These are phyloP conservation scores for Caradrina clavipalpis DNA, from an alignment of 2,888 invertebrate genomes.

Conservation along the genomic window DNA sequence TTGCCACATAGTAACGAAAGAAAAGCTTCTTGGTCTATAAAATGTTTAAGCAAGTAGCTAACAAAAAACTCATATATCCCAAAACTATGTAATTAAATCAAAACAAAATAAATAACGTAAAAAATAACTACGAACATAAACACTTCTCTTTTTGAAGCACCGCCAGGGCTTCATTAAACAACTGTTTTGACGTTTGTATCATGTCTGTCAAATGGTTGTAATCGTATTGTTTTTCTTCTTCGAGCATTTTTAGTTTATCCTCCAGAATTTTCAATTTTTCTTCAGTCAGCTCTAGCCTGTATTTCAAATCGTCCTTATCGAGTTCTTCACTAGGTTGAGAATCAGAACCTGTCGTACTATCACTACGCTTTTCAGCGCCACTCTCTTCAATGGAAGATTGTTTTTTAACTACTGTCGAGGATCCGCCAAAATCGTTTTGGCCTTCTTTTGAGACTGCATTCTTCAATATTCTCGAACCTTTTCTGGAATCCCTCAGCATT, in stretches of 20 bases:
- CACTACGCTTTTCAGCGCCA: conserved; percentile 74
- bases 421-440: conserved; percentile 62
- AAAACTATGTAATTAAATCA: conserved; percentile 56
- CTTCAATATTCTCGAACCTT: conserved; percentile 77
- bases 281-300: conserved; percentile 91
- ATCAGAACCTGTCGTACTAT: conserved; percentile 71
- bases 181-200: conserved; percentile 90
- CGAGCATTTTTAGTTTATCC: conserved; percentile 91
- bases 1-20: conserved; percentile 22
- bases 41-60: not conserved
- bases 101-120: conserved; percentile 48
- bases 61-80: not conserved
- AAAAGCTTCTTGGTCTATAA: not conserved
- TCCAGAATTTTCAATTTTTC: conserved; percentile 93
- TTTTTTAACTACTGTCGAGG: conserved; percentile 69
- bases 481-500: conserved; percentile 73
- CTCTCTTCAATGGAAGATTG: conserved; percentile 74
- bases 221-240: conserved; percentile 92
- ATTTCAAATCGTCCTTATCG: conserved; percentile 85
- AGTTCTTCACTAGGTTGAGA: conserved; percentile 75
- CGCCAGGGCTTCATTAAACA: conserved; percentile 89
- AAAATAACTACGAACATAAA: conserved; percentile 75
- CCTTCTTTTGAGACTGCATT: conserved; percentile 72
- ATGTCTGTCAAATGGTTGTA: conserved; percentile 89
- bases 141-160: conserved; percentile 87